These are phyloP conservation scores for Drosophila willistoni DNA, from an alignment of 1,140 invertebrate genomes.

Conservation along the genomic window DNA sequence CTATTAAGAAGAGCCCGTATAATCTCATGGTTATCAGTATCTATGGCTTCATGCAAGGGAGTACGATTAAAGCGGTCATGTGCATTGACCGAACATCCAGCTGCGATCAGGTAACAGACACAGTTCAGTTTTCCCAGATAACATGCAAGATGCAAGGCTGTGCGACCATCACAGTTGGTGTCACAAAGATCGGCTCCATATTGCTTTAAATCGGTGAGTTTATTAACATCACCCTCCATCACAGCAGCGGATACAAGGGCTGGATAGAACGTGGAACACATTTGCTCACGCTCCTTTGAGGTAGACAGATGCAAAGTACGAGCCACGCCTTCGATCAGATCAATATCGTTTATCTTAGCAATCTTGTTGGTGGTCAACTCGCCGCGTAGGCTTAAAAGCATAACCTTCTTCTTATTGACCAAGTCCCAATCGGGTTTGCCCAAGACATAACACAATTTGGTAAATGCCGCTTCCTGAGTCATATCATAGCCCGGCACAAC, in stretches of 20 bases:
- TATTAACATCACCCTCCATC: constrained; percentile 85
- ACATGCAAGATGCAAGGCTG: constrained; percentile 92
- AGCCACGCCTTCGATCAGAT: constrained; percentile 87
- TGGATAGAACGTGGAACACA: constrained; percentile 90
- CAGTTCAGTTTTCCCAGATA: constrained; percentile 86
- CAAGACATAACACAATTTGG: constrained; percentile 95
- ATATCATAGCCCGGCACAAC: constrained; percentile 95
- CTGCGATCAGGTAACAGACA: constrained; percentile 85
- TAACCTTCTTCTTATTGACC: constrained; percentile 90
- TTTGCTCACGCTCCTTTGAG: constrained; percentile 87
- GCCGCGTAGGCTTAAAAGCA: constrained; percentile 88
- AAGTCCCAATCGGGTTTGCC: constrained; percentile 91
- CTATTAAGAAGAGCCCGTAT: constrained; percentile 85
- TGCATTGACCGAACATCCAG: constrained; percentile 92
- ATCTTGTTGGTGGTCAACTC: constrained; percentile 84
- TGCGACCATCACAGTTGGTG: constrained; percentile 90
- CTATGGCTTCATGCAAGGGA: constrained; percentile 86
- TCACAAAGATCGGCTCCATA: constrained; percentile 90
- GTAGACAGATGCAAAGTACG: constrained; percentile 87
- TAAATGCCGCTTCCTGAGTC: constrained; percentile 96
- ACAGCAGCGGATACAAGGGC: constrained; percentile 90
- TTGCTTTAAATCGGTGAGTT: constrained; percentile 71
- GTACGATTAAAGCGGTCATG: constrained; percentile 84
- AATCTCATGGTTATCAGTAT: constrained; percentile 85
- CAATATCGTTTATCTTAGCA: constrained; percentile 71